These are phyloP conservation scores for Protodeltote pygarga DNA, from an alignment of 2,888 invertebrate species.

Conservation along the genomic window DNA sequence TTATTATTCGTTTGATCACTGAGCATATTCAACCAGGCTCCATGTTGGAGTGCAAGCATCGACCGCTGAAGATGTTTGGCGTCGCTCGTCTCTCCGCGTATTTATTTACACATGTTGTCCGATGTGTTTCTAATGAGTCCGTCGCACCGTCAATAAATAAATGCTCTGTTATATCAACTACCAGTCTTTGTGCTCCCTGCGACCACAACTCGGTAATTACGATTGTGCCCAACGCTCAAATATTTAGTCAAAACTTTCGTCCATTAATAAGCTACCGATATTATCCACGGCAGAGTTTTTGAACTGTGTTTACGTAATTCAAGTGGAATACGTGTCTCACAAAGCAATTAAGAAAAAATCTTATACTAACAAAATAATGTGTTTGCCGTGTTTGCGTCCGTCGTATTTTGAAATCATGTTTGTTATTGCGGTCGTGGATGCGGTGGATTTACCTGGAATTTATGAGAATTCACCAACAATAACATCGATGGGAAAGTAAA, in stretches of 20 bases:
- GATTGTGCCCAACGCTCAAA: conserved; percentile 77
- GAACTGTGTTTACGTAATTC: conserved; percentile 73
- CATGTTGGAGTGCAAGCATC: conserved; percentile 52
- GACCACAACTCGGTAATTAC: conserved; percentile 75
- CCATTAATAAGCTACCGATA: conserved; percentile 85
- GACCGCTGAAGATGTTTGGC: conserved; percentile 76
- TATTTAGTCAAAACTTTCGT: conserved; percentile 83
- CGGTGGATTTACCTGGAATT: conserved; percentile 72
- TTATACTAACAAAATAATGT: conserved; percentile 64
- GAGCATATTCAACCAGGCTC: conserved; percentile 50
- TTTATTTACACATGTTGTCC: conserved; percentile 82
- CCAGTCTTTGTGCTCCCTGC: conserved; percentile 76
- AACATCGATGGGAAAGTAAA: conserved; percentile 78
- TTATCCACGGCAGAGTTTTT: conserved; percentile 65
- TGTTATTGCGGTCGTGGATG: conserved; percentile 67
- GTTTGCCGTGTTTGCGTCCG: conserved; percentile 69
- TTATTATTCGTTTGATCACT: conserved; percentile 31
- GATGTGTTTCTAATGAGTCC: conserved; percentile 82
- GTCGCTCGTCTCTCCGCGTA: conserved; percentile 61
- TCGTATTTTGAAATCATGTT: conserved; percentile 71
- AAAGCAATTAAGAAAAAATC: conserved; percentile 70
- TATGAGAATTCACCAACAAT: conserved; percentile 74
- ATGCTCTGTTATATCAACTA: conserved; percentile 79
- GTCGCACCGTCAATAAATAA: conserved; percentile 70
- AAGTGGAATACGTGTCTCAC: conserved; percentile 66